Conservation (phyloP, 2,797 vertebrate genomes). For the Pipistrellus pygmaeus region DNA sequence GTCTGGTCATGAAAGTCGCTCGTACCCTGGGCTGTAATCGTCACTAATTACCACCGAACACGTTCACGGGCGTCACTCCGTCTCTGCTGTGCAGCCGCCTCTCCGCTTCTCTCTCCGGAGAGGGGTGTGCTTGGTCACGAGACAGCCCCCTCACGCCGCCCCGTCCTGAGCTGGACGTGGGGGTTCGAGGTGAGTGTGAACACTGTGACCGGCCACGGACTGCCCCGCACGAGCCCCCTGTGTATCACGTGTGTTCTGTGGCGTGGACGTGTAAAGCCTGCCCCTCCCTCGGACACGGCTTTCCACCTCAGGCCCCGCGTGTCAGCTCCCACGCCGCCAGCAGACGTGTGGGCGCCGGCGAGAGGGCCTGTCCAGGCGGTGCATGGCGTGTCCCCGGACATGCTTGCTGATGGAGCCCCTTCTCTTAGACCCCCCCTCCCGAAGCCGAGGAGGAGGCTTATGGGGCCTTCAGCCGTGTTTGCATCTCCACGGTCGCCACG, state of each 20-base stretch:
- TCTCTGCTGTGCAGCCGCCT: constrained; percentile 5
- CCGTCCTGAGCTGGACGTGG: background rate
- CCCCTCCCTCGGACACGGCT: background rate
- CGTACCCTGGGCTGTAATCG: constrained; percentile 28
- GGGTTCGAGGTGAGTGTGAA: background rate
- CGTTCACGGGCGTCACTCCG: constrained; percentile 4
- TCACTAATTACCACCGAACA: constrained; percentile 33
- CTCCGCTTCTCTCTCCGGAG: background rate
- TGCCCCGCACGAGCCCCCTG: no score
- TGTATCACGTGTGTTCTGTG: background rate
- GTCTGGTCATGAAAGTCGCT: background rate
- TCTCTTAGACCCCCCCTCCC: no score
- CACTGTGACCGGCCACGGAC: background rate
- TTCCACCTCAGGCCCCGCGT: background rate
- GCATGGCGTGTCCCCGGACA: fast-evolving
- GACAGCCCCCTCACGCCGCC: fast-evolving
- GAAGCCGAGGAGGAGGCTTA: no score
- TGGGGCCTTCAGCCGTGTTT: no score
- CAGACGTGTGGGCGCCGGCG: no score
- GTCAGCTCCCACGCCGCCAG: no score
- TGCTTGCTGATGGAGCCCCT: no score
- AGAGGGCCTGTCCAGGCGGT: no score
- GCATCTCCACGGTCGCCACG: no score
- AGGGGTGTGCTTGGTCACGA: background rate
- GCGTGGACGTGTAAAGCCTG: background rate